Evolutionary conservation across 2,888 invertebrate species (phyloP).

Genomic region (Pherbina coryleti): DNA sequence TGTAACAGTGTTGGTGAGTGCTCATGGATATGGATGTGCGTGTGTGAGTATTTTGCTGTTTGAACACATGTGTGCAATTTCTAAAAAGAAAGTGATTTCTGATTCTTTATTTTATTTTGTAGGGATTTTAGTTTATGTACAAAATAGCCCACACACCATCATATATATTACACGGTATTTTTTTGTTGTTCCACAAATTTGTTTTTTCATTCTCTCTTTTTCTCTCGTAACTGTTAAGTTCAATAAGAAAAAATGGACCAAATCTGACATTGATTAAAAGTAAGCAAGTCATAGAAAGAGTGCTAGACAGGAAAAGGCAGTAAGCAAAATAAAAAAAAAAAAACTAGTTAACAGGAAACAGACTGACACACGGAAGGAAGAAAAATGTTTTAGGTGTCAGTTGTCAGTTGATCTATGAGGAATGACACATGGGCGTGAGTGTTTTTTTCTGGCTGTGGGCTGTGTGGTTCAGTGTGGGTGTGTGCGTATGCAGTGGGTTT

Average conservation of each 20-base stretch:
- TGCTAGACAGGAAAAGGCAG: not conserved
- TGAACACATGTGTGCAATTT: not conserved
- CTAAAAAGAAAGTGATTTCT: not conserved
- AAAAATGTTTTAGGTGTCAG: not conserved
- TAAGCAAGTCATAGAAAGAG: not conserved
- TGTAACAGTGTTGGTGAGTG: too few relatives aligned
- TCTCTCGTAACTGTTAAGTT: not conserved
- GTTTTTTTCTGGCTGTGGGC: too few relatives aligned
- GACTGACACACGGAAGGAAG: not conserved
- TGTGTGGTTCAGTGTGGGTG: too few relatives aligned
- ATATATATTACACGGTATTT: not conserved
- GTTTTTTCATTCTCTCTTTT: not conserved
- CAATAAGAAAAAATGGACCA: not conserved
- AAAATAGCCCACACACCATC: not conserved
- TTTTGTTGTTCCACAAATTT: not conserved
- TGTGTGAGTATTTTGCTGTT: not conserved
- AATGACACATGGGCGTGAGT: too few relatives aligned
- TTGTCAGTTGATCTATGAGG: not conserved
- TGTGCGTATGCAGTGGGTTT: too few relatives aligned
- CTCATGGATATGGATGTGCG: too few relatives aligned
- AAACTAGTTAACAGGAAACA: not conserved
- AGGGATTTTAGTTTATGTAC: not conserved
- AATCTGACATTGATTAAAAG: conserved; percentile 3
- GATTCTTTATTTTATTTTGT: not conserved
- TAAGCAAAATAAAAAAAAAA: not conserved